These are phyloP conservation scores for Colletes gigas DNA, from an alignment of 1,140 invertebrate genomes.

Conservation along the genomic window DNA sequence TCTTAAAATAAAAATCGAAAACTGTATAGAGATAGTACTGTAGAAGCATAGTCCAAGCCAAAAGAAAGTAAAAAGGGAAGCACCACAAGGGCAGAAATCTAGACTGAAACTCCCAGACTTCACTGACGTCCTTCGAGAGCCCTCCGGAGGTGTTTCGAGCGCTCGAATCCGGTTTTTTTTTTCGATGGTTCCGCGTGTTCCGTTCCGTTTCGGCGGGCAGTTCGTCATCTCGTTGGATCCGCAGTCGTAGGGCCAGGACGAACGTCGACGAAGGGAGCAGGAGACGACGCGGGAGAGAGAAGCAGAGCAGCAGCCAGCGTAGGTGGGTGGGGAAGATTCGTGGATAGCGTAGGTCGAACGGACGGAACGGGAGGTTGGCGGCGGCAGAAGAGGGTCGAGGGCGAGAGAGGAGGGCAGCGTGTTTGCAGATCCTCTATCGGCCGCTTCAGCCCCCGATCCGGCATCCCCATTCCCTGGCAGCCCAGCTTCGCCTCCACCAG, in stretches of 20 bases:
- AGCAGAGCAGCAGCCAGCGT: conserved; percentile 43
- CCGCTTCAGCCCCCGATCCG: conserved; percentile 72
- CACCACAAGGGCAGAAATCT: too few relatives aligned
- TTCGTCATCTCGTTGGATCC: conserved; percentile 75
- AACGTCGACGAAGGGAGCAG: conserved; percentile 63
- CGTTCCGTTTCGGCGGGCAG: conserved; percentile 74
- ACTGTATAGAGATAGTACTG: too few relatives aligned
- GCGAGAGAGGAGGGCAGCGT: conserved; percentile 68
- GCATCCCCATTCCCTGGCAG: conserved; percentile 57
- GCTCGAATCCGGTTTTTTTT: conserved; percentile 72
- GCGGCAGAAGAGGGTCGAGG: conserved; percentile 8
- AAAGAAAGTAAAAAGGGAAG: too few relatives aligned
- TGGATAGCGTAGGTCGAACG: conserved; percentile 47
- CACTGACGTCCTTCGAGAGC: not conserved
- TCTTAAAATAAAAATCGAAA: too few relatives aligned
- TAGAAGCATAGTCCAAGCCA: too few relatives aligned
- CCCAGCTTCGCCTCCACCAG: conserved; percentile 70
- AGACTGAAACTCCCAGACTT: not conserved
- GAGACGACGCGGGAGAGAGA: conserved; percentile 63
- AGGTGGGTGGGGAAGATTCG: conserved; percentile 46
- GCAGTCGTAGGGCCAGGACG: conserved; percentile 60
- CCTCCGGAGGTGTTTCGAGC: not conserved
- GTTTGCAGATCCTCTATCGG: conserved; percentile 82
- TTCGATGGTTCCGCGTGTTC: conserved; percentile 69
- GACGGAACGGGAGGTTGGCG: conserved; percentile 12